Evolutionary conservation across 2,888 invertebrate genomes (phyloP), one percentile per base, ranked within the genome.

Genomic region (Amblyteles armatorius): DNA sequence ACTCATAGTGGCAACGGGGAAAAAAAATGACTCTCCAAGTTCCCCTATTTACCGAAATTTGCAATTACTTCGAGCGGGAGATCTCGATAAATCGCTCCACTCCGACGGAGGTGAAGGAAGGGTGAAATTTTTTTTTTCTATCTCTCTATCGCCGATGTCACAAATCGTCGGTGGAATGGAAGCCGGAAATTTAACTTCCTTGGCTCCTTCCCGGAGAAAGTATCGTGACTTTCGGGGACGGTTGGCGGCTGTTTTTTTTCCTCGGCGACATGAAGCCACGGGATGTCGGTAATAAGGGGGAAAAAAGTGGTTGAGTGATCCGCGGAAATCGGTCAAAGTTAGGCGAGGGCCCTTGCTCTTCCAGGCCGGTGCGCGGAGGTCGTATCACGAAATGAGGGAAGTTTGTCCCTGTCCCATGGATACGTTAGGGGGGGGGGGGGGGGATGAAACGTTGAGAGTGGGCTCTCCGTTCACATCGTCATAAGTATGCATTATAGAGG

Each of bases 291-390:
- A 57, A 48, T 36, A 52, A 77, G 57, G 48, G 19, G 52, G 63
- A 74, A 85, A 86, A 82, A 85, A 83, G 74, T 83, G 78, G 79
- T 69, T 82, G 86, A 87, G 79, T 80, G 83, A 87, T 87, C 79
- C 77, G 40, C 81, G 55, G 74, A 82, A 86, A 87, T 86, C 86
- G 87, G 87, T 86, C 86, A 87, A 86, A 85, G 86, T 87, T 83
- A 40, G 79, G 82, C 79, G 72, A 73, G 50, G 55, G 76, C 65
- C 85, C 71, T 71, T 60, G 22, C 80, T 76, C 83, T 87, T 86
- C 83, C 81, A 55, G 81, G 71, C 69, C 81, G 79, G 76, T 87
- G 79, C 16, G 63, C 19, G 7, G 71, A 60, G 50, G 73, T 77
- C 83, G 71, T 48, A 11, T 72, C 68, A 79, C 76, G 67, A 85